Evolutionary conservation across 2,888 invertebrate species (phyloP), one percentile per base, ranked within the genome.

Genomic region (Dasypogon diadema): DNA sequence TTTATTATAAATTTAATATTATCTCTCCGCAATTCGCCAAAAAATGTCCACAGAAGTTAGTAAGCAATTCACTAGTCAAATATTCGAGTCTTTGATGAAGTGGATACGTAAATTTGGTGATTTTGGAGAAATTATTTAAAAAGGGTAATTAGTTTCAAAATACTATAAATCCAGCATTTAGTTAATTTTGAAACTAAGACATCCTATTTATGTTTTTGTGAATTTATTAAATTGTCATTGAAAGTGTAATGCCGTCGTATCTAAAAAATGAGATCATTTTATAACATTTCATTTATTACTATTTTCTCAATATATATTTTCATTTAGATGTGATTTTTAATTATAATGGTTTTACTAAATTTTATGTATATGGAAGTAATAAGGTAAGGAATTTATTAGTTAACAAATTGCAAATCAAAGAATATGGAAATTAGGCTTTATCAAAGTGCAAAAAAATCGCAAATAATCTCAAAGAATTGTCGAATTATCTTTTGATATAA

Each of bases 171-270:
- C 18, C 18, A 4, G 18, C 21, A 51, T 16, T 51, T 51, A 51
- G 21, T 21, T 18, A 16, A 51, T 16, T 6, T 51, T 51, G 51
- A 51, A 21, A 21, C 18, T 16, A 21, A 51, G 6, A 12, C 6
- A 6, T 65, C 48, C 46, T 46, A 37, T 65, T 24, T 65, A 18
- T 65, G 24, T 65, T 65, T 26, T 65, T 46, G 18, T 65, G 48
- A 65, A 65, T 48, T 46, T 46, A 65, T 46, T 24, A 22, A 46
- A 46, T 65, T 65, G 65, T 46, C 63, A 65, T 65, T 12, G 16
- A 60, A 60, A 60, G n/a, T 46, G 24, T 46, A 65, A 65, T 65
- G 65, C 65, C 65, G 65, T 65, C 65, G 46, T 65, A 65, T 65
- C 48, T 65, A 24, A 65, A 65, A 46, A 63, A 37, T 34, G 22